Conservation (phyloP, 2,888 invertebrate genomes). For the Hemistola chrysoprasaria region DNA sequence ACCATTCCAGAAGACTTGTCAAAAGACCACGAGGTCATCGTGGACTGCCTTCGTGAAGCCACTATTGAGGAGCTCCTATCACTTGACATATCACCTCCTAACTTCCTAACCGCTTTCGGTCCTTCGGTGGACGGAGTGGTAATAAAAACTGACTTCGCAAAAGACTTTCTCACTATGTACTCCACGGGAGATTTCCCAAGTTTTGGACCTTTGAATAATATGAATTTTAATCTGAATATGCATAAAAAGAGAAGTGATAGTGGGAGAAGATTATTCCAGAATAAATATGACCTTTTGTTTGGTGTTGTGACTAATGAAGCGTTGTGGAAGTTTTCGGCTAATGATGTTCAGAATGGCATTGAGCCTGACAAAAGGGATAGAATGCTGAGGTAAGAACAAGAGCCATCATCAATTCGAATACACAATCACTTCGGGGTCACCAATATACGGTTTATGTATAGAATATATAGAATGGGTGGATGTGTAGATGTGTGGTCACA, state of each 20-base stretch:
- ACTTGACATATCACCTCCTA: conserved; percentile 90
- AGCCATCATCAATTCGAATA: too few relatives aligned
- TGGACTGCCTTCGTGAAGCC: conserved; percentile 91
- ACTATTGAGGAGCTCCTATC: conserved; percentile 88
- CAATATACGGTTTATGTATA: too few relatives aligned
- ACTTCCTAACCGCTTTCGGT: conserved; percentile 93
- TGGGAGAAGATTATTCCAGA: conserved; percentile 81
- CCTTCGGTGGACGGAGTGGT: conserved; percentile 97
- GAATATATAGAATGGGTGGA: too few relatives aligned
- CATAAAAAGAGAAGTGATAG: conserved; percentile 84
- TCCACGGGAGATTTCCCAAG: conserved; percentile 84
- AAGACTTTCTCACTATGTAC: conserved; percentile 88
- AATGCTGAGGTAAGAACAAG: conserved; percentile 84
- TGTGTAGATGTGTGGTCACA: too few relatives aligned
- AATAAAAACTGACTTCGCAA: conserved; percentile 93
- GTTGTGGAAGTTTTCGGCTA: conserved; percentile 94
- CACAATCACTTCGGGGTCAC: too few relatives aligned
- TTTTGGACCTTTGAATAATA: conserved; percentile 81
- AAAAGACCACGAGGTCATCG: conserved; percentile 91
- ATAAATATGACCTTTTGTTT: conserved; percentile 92
- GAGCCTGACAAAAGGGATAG: conserved; percentile 94
- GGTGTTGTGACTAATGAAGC: conserved; percentile 96
- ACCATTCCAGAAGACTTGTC: conserved; percentile 90
- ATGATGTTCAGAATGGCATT: conserved; percentile 91
- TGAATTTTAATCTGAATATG: conserved; percentile 76